phyloP scores from a whole-genome alignment of 2,113 vertebrate species.

The Sinosuthora webbiana region DNA sequence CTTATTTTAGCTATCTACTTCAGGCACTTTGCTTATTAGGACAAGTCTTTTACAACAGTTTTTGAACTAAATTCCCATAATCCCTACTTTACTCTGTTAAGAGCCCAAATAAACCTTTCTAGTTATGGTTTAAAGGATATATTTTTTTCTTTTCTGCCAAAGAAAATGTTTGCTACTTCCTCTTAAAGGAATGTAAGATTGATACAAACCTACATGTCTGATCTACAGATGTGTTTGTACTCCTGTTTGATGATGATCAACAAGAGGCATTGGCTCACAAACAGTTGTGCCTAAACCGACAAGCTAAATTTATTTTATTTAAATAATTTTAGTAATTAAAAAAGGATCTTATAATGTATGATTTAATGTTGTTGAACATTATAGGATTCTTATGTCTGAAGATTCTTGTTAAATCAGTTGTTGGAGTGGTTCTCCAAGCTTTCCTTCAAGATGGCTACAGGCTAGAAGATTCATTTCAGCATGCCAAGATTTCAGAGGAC shows the following conservation, averaged over 20 bases:
- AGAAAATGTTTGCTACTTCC: neutral
- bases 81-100: neutral
- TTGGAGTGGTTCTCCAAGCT: neutral
- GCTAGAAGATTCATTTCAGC: neutral
- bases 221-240: neutral
- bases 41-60: neutral
- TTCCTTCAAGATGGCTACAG: neutral
- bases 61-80: neutral
- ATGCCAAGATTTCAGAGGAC: neutral
- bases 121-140: neutral
- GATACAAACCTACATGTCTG: neutral
- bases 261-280: neutral
- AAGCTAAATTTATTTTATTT: neutral
- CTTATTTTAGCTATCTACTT: neutral
- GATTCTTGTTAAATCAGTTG: neutral
- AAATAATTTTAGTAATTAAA: neutral
- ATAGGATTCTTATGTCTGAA: neutral
- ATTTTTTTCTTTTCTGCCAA: neutral
- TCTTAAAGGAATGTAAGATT: neutral
- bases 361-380: neutral
- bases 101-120: neutral
- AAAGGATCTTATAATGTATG: neutral
- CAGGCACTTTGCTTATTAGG: neutral
- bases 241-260: neutral
- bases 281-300: neutral